Conservation (phyloP, 2,113 vertebrate genomes). For the Pseudonaja textilis region DNA sequence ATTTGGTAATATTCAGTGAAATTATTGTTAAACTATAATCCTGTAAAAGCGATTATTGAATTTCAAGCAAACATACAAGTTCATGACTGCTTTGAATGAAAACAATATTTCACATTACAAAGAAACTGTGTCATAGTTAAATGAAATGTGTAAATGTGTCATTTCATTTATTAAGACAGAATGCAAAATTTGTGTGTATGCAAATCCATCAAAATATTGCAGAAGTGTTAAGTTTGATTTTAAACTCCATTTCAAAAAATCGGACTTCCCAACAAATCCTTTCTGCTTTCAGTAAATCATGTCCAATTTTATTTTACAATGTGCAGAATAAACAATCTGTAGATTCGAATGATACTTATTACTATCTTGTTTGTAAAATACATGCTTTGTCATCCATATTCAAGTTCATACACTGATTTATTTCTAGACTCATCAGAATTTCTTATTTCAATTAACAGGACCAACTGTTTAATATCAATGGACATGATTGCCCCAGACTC, state of each 20-base stretch:
- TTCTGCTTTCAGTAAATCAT: not conserved
- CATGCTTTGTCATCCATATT: not conserved
- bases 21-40: not conserved
- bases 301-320: not conserved
- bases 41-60: not conserved
- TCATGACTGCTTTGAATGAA: not conserved
- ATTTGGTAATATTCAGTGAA: not conserved
- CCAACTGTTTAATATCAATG: conserved; percentile 71
- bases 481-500: conserved; percentile 57
- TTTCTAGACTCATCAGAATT: conserved; percentile 36
- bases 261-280: not conserved
- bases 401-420: not conserved
- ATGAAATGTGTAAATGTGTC: not conserved
- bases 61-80: not conserved
- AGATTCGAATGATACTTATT: not conserved
- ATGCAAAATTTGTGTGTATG: not conserved
- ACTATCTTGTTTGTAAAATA: not conserved
- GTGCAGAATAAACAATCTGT: not conserved
- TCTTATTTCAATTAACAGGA: conserved; percentile 46
- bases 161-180: not conserved
- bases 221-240: not conserved
- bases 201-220: not conserved
- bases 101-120: not conserved
- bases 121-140: not conserved
- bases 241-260: not conserved